phyloP scores from a whole-genome alignment of 2,888 invertebrate genomes.

The Thymelicus acteon region DNA sequence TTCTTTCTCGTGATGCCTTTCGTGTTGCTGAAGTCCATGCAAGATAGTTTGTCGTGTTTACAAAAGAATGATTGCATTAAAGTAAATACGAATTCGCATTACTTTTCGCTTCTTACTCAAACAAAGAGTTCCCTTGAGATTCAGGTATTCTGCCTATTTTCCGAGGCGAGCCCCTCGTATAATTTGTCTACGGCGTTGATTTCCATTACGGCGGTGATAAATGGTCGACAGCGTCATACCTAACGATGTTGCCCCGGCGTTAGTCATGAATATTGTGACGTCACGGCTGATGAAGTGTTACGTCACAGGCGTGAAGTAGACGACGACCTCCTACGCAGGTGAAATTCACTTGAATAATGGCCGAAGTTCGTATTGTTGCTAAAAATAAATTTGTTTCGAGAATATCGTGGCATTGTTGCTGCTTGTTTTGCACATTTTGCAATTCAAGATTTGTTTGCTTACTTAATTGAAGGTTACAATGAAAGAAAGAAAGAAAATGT shows the following conservation, averaged over 20 bases:
- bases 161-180: background rate
- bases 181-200: conserved; percentile 25
- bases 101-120: background rate
- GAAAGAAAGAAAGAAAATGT: too few species aligned
- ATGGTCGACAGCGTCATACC: conserved; percentile 39
- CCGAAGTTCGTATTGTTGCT: background rate
- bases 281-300: conserved; percentile 14
- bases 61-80: background rate
- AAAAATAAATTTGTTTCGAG: background rate
- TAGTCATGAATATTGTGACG: conserved; percentile 24
- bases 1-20: too few species aligned
- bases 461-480: too few species aligned
- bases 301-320: conserved; percentile 11
- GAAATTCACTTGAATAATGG: background rate
- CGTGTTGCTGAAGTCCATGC: too few species aligned
- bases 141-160: background rate
- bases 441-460: too few species aligned
- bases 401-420: background rate
- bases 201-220: conserved; percentile 24
- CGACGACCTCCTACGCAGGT: conserved; percentile 1
- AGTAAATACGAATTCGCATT: background rate
- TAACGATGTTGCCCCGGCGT: conserved; percentile 11
- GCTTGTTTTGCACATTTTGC: background rate
- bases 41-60: too few species aligned
- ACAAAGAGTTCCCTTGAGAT: background rate